Percentiles rank a stretch among this genome's conserved stretches.
phyloP scores from a whole-genome alignment of 1,140 invertebrate species.

The Neelides sp. region DNA sequence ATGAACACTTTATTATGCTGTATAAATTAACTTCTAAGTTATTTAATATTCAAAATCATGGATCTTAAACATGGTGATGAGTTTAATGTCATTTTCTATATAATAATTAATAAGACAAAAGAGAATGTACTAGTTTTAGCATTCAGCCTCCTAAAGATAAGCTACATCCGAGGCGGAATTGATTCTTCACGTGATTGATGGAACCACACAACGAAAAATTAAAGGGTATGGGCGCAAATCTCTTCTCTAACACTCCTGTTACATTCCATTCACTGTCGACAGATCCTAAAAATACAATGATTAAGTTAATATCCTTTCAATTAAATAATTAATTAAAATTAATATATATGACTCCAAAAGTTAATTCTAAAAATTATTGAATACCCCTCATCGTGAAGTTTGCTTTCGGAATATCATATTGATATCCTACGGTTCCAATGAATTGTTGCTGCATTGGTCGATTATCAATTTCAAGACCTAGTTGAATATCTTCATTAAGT shows the following conservation, averaged over 20 bases:
- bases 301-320: background rate
- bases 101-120: no score
- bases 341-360: background rate
- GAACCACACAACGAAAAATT: slow-evolving; percentile 82
- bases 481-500: slow-evolving; percentile 74
- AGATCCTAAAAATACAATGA: slow-evolving; percentile 51
- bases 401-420: slow-evolving; percentile 90
- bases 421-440: slow-evolving; percentile 85
- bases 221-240: slow-evolving; percentile 81
- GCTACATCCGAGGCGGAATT: slow-evolving; percentile 74
- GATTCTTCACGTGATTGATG: slow-evolving; percentile 79
- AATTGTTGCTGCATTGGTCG: slow-evolving; percentile 78
- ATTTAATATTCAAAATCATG: no score
- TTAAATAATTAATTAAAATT: background rate
- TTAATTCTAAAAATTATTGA: slow-evolving; percentile 7
- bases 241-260: slow-evolving; percentile 85
- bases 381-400: slow-evolving; percentile 84
- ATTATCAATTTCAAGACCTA: slow-evolving; percentile 75
- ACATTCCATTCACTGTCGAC: slow-evolving; percentile 93
- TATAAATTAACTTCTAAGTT: no score
- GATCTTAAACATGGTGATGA: slow-evolving; percentile 3
- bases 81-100: no score
- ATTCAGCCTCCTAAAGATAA: slow-evolving; percentile 59
- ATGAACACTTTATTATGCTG: no score
- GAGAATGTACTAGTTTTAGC: slow-evolving; percentile 21